phyloP scores from a whole-genome alignment of 2,888 invertebrate species.

The Lithophane ornitopus region DNA sequence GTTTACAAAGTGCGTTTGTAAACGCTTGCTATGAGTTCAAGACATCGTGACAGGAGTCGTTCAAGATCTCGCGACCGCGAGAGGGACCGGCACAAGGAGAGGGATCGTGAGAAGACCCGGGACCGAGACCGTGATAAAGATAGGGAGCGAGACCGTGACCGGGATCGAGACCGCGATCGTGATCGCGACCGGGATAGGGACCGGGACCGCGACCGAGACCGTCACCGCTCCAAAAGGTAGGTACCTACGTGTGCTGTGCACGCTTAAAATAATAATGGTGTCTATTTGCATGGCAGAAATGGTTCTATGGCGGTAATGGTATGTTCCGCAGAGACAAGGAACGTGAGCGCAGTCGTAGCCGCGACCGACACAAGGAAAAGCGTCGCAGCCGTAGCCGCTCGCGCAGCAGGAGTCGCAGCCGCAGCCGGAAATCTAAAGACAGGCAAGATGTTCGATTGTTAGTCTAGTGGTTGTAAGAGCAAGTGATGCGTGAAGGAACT shows the following conservation, averaged over 20 bases:
- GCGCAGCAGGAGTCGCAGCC: constrained; percentile 81
- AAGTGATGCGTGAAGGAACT: not conserved
- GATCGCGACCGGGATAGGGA: constrained; percentile 83
- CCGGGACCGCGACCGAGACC: constrained; percentile 82
- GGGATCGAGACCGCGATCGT: constrained; percentile 79
- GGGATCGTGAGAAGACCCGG: constrained; percentile 78
- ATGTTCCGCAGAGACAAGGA: constrained; percentile 81
- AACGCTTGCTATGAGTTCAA: constrained; percentile 86
- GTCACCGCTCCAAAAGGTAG: constrained; percentile 88
- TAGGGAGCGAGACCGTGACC: constrained; percentile 69
- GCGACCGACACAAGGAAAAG: constrained; percentile 80
- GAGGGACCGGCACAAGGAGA: constrained; percentile 76
- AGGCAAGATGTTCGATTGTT: constrained; percentile 71
- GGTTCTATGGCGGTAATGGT: not conserved
- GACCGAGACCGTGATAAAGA: constrained; percentile 76
- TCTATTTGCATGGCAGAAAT: not conserved
- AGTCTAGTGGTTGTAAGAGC: not conserved
- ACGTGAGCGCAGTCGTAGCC: constrained; percentile 76
- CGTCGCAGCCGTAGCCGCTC: constrained; percentile 83
- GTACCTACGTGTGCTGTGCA: too few species aligned
- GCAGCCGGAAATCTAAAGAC: constrained; percentile 87
- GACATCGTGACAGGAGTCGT: constrained; percentile 89
- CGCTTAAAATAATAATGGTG: too few species aligned
- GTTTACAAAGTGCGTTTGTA: constrained; percentile 4
- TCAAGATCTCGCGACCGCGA: constrained; percentile 83